Percentiles rank a stretch among this genome's conserved stretches.
These are phyloP conservation scores for Trachelipus rathkii DNA, from an alignment of 1,140 invertebrate genomes.

Conservation along the genomic window DNA sequence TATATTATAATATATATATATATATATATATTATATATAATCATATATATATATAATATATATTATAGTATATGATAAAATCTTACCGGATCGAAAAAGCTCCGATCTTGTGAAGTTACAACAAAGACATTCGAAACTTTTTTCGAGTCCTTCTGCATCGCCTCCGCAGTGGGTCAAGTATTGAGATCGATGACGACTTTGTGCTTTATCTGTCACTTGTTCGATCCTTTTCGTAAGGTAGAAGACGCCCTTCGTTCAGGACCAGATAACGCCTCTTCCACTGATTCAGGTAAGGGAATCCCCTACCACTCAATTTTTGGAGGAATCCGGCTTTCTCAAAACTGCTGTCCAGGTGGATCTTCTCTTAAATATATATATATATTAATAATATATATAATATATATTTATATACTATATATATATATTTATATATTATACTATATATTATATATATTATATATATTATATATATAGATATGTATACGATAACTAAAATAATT, in stretches of 20 bases:
- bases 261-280: neutral
- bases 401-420: slow-evolving; percentile 10
- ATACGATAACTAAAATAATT: no score
- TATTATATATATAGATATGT: no score
- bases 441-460: no score
- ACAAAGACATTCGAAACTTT: slow-evolving; percentile 49
- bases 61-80: no score
- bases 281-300: neutral
- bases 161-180: neutral
- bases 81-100: slow-evolving; percentile 49
- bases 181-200: neutral
- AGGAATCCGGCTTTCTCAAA: neutral
- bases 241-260: neutral
- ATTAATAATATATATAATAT: neutral
- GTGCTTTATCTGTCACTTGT: neutral
- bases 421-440: neutral
- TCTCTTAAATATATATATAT: neutral
- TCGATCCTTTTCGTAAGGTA: neutral
- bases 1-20: no score
- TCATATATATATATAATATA: no score
- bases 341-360: neutral
- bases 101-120: slow-evolving; percentile 48
- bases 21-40: no score
- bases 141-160: slow-evolving; percentile 46
- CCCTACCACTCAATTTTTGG: neutral